Conservation (phyloP, 2,113 vertebrate species). For the Chlorodrepanis virens region DNA sequence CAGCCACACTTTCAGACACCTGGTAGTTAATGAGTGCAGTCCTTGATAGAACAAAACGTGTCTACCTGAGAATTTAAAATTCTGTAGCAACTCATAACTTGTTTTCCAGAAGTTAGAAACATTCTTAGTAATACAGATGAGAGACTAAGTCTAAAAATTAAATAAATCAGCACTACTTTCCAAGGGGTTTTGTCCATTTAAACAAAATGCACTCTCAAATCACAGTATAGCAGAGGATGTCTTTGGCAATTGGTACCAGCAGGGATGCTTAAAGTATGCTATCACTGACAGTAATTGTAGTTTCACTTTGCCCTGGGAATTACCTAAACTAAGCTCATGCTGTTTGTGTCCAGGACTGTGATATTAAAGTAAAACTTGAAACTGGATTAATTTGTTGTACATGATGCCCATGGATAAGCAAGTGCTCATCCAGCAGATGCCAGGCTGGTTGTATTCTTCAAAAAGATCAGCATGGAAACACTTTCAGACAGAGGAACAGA, state of each 20-base stretch:
- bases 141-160: neutral
- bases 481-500: neutral
- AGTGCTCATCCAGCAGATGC: neutral
- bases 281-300: neutral
- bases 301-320: neutral
- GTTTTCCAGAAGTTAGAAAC: neutral
- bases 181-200: rapidly evolving
- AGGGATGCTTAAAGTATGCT: neutral
- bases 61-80: neutral
- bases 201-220: neutral
- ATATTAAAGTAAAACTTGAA: neutral
- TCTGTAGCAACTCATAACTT: neutral
- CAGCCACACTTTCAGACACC: neutral
- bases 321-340: neutral
- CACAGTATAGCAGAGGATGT: neutral
- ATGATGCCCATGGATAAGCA: neutral
- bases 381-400: neutral
- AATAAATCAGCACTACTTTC: neutral
- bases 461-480: neutral
- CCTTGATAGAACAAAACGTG: neutral
- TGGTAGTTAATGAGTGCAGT: neutral
- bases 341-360: neutral
- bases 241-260: neutral
- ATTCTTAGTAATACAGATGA: neutral
- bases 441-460: neutral